Base-by-base conservation (phyloP, 2,888 invertebrate genomes). In the Megastigmus dorsalis region DNA sequence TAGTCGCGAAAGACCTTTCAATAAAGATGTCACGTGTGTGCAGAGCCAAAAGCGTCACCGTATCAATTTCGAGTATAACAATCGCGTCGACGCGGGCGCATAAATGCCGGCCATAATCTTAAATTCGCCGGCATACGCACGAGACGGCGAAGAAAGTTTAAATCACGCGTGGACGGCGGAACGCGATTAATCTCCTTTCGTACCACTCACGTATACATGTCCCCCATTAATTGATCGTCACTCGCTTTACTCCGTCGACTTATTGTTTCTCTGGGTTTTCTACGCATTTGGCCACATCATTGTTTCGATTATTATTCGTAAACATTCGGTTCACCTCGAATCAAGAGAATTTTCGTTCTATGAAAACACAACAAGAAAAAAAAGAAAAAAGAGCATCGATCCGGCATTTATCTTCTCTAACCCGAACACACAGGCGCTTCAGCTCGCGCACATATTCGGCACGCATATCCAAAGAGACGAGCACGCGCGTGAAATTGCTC, bases 401-500 rank as follows among this genome's bases (percentile, higher is more conserved):
- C n/a, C n/a, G n/a, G n/a, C n/a, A n/a, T n/a, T n/a, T n/a, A n/a
- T n/a, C n/a, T n/a, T n/a, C n/a, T n/a, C n/a, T n/a, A n/a, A n/a
- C n/a, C n/a, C n/a, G n/a, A n/a, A n/a, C n/a, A n/a, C n/a, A n/a
- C n/a, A n/a, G n/a, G n/a, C n/a, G n/a, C n/a, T n/a, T n/a, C n/a
- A n/a, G n/a, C n/a, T n/a, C n/a, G n/a, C n/a, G n/a, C n/a, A n/a
- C n/a, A n/a, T n/a, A n/a, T n/a, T n/a, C n/a, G n/a, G n/a, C n/a
- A n/a, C n/a, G n/a, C n/a, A n/a, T n/a, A n/a, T n/a, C n/a, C n/a
- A n/a, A n/a, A n/a, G n/a, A n/a, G n/a, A n/a, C n/a, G n/a, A n/a
- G 50, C 38, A 36, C 23, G 60, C 41, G 67, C 60, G 60, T 66
- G 54, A 66, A 52, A 73, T 73, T 73, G 38, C 59, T n/a, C 59